phyloP scores from a whole-genome alignment of 2,113 vertebrate genomes.

The Channa maculata region DNA sequence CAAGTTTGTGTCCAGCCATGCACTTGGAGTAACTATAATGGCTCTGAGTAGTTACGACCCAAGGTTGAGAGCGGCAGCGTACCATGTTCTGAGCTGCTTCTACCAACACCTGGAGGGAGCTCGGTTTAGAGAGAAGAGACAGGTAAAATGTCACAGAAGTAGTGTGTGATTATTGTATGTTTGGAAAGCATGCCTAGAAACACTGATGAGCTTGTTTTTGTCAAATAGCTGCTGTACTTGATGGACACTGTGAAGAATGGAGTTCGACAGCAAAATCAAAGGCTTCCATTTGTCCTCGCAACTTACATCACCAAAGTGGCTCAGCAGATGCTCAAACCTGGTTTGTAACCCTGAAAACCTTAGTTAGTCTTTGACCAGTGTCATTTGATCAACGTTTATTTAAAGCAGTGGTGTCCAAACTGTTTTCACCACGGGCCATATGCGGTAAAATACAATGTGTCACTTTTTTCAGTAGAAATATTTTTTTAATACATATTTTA shows the following conservation, averaged over 20 bases:
- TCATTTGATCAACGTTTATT: no score
- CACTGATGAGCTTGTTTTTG: constrained; percentile 5
- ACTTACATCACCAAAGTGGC: constrained; percentile 88
- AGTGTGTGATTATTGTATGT: background rate
- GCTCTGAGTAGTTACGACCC: constrained; percentile 95
- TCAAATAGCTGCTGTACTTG: constrained; percentile 89
- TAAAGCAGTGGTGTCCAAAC: no score
- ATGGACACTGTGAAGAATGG: constrained; percentile 91
- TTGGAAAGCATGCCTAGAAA: background rate
- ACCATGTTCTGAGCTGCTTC: constrained; percentile 88
- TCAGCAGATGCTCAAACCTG: constrained; percentile 92
- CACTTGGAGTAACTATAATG: constrained; percentile 87
- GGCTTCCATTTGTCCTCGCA: constrained; percentile 87
- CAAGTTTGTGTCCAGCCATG: constrained; percentile 91
- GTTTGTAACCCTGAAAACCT: constrained; percentile 75
- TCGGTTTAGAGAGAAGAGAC: constrained; percentile 88
- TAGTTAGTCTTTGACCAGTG: background rate
- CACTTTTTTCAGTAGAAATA: no score
- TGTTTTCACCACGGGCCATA: no score
- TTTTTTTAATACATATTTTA: no score
- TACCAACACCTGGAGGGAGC: constrained; percentile 91
- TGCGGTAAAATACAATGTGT: no score
- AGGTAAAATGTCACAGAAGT: constrained; percentile 76
- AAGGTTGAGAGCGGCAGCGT: constrained; percentile 87
- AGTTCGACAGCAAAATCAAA: constrained; percentile 85